Percentiles rank a stretch among this genome's conserved stretches.
Conservation (phyloP, 2,888 invertebrate species). For the Syrphus vitripennis region DNA sequence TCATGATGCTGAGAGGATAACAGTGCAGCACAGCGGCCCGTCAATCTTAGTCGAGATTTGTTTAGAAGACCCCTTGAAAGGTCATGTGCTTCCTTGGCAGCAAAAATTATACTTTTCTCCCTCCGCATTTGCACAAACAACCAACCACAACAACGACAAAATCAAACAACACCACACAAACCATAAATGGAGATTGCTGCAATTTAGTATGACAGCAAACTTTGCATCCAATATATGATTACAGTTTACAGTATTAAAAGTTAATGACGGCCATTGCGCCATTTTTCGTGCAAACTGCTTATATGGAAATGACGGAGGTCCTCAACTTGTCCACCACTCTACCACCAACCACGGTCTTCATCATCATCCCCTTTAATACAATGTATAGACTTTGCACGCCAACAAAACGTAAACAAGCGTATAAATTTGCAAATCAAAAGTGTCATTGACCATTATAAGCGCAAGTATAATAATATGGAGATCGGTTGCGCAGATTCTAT, state of each 20-base stretch:
- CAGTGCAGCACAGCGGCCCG: not conserved
- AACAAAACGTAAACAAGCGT: slow-evolving; percentile 31
- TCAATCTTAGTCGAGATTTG: slow-evolving; percentile 48
- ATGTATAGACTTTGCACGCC: not conserved
- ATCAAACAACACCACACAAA: slow-evolving; percentile 3
- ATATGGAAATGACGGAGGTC: slow-evolving; percentile 39
- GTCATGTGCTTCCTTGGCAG: slow-evolving; percentile 53
- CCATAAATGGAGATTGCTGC: slow-evolving; percentile 36
- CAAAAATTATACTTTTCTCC: slow-evolving; percentile 1
- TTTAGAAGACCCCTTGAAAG: slow-evolving; percentile 51
- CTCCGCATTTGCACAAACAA: not conserved
- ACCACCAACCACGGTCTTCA: not conserved
- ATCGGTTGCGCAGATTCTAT: not conserved
- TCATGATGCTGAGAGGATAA: not conserved
- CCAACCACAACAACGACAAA: not conserved
- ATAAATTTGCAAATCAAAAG: slow-evolving; percentile 52
- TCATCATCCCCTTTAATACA: slow-evolving; percentile 22
- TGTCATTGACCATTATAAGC: slow-evolving; percentile 61
- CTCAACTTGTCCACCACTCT: not conserved
- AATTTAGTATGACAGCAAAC: slow-evolving; percentile 51
- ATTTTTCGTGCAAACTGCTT: slow-evolving; percentile 53
- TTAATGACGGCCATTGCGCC: slow-evolving; percentile 63
- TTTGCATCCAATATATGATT: slow-evolving; percentile 55
- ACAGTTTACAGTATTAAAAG: slow-evolving; percentile 55
- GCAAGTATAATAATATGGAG: not conserved